These are phyloP conservation scores for Zosterops lateralis DNA, from an alignment of 2,113 vertebrate genomes.

Conservation along the genomic window DNA sequence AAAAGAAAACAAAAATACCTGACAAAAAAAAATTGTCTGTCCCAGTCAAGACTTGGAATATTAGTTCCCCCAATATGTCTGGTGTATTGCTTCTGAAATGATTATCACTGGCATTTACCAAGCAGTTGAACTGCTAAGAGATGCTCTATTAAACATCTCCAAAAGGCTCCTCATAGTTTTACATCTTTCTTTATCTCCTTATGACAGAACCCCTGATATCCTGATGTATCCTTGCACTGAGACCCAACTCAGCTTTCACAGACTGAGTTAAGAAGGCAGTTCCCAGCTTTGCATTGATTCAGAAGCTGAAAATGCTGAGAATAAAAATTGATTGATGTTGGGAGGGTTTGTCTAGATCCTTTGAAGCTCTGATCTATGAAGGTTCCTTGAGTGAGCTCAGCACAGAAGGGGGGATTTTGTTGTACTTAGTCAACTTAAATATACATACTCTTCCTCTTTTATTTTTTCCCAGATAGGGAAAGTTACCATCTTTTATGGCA, in stretches of 20 bases:
- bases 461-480: background rate
- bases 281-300: background rate
- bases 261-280: background rate
- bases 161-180: background rate
- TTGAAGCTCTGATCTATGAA: background rate
- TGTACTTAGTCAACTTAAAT: background rate
- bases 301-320: background rate
- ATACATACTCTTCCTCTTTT: background rate
- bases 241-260: background rate
- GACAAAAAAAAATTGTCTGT: background rate
- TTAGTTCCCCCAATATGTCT: background rate
- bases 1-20: background rate
- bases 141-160: background rate
- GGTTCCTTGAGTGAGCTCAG: background rate
- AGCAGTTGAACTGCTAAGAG: background rate
- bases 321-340: background rate
- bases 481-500: background rate
- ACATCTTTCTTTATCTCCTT: background rate
- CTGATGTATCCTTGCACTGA: background rate
- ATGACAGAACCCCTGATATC: background rate
- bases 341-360: background rate
- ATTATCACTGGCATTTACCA: background rate
- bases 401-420: background rate
- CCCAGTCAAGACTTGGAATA: background rate
- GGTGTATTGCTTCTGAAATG: background rate